Conservation (phyloP, 2,113 vertebrate genomes). For the Stictonetta naevosa region DNA sequence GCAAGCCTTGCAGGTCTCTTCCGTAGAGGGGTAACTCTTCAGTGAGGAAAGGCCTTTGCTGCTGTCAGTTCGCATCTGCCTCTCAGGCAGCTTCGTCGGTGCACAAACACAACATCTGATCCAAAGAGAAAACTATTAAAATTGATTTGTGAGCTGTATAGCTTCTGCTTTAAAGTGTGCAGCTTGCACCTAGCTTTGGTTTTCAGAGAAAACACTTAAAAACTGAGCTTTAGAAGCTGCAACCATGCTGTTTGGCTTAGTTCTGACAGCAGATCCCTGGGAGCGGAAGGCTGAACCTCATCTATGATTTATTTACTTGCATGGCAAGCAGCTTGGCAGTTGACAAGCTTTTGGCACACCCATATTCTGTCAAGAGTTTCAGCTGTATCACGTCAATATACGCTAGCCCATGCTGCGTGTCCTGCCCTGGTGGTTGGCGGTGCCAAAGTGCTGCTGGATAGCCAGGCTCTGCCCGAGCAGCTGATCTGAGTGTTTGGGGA, state of each 20-base stretch:
- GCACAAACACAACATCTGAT: not conserved
- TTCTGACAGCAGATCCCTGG: not conserved
- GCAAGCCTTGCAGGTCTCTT: not conserved
- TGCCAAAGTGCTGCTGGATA: not conserved
- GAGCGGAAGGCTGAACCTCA: not conserved
- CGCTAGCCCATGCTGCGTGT: not conserved
- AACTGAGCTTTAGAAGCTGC: too few species aligned
- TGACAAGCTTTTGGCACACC: not conserved
- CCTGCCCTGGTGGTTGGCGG: not conserved
- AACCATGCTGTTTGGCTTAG: not conserved
- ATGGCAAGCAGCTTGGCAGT: not conserved
- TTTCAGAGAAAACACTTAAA: not conserved
- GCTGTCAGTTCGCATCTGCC: not conserved
- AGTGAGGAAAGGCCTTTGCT: not conserved
- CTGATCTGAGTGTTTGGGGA: not conserved
- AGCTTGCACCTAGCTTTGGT: not conserved
- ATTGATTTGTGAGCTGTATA: not conserved
- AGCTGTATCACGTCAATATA: not conserved
- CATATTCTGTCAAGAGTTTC: not conserved
- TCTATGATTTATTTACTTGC: not conserved
- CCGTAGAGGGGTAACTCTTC: not conserved
- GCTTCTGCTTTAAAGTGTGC: not conserved
- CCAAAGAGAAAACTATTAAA: not conserved
- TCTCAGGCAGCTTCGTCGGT: not conserved
- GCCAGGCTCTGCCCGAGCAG: not conserved